These are phyloP conservation scores for Drosophila burlai DNA, from an alignment of 1,140 invertebrate genomes.

Conservation along the genomic window DNA sequence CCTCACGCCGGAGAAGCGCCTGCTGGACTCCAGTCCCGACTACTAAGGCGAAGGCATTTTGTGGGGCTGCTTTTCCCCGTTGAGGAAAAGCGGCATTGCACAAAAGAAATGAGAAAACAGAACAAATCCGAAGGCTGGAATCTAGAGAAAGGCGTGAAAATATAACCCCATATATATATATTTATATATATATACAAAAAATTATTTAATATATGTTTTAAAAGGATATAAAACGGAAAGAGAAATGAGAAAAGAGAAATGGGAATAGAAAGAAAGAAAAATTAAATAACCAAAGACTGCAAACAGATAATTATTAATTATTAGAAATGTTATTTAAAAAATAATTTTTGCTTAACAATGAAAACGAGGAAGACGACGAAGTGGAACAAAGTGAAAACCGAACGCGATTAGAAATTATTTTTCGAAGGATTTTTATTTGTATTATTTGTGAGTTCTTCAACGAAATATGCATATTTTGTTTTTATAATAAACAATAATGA, in stretches of 20 bases:
- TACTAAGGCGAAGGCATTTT: slow-evolving; percentile 72
- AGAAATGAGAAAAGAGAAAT: slow-evolving; percentile 22
- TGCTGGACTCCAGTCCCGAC: slow-evolving; percentile 86
- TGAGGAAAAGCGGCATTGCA: slow-evolving; percentile 48
- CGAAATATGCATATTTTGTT: slow-evolving; percentile 42
- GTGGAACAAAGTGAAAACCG: slow-evolving; percentile 9
- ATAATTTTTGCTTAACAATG: slow-evolving; percentile 80
- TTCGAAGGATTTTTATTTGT: slow-evolving; percentile 55
- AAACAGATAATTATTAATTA: slow-evolving; percentile 86
- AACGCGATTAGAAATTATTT: slow-evolving; percentile 49
- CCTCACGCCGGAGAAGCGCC: slow-evolving; percentile 86
- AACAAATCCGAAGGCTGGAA: slow-evolving; percentile 10
- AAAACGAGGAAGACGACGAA: slow-evolving; percentile 12
- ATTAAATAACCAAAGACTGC: slow-evolving; percentile 86
- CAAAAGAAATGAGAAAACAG: slow-evolving; percentile 6
- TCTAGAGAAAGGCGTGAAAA: neutral
- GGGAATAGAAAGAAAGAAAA: slow-evolving; percentile 62
- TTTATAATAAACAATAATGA: slow-evolving; percentile 28
- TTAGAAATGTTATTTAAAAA: slow-evolving; percentile 85
- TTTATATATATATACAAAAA: slow-evolving; percentile 25
- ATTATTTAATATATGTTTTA: slow-evolving; percentile 65
- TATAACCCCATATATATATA: slow-evolving; percentile 54
- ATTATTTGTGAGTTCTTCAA: slow-evolving; percentile 29
- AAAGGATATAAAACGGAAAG: slow-evolving; percentile 38
- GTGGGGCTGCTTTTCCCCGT: slow-evolving; percentile 64